Conservation (phyloP, 2,113 vertebrate species). For the Anser brachyrhynchus region DNA sequence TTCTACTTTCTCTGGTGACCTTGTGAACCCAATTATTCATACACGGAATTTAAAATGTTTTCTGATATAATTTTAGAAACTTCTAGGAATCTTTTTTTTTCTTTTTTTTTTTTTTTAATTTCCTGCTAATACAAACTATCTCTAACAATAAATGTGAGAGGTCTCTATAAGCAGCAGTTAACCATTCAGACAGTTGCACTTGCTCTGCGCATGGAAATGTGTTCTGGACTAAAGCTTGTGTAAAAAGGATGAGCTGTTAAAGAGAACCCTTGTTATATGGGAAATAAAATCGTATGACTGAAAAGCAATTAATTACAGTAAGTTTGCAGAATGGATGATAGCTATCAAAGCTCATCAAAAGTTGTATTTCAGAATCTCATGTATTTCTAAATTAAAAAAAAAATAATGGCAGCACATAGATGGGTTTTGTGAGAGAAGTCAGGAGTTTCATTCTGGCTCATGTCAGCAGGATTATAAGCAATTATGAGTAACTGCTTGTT, state of each 20-base stretch:
- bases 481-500: conserved; percentile 46
- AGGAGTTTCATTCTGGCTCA: conserved; percentile 40
- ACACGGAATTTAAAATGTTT: background rate
- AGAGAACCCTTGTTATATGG: background rate
- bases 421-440: conserved; percentile 45
- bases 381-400: background rate
- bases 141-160: background rate
- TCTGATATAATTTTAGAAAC: background rate
- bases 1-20: background rate
- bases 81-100: background rate
- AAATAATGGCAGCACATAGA: background rate
- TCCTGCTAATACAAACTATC: background rate
- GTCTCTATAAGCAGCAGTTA: background rate
- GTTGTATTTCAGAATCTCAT: conserved; percentile 20
- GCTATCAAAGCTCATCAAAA: conserved; percentile 56
- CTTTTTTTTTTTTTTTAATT: background rate
- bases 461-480: conserved; percentile 54
- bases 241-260: background rate
- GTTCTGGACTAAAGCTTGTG: background rate
- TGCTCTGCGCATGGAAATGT: background rate
- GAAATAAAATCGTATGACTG: conserved; percentile 17
- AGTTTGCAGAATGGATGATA: conserved; percentile 30
- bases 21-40: background rate
- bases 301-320: conserved; percentile 53
- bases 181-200: background rate